phyloP scores from a whole-genome alignment of 2,113 vertebrate species.

The Gorilla gorilla region DNA sequence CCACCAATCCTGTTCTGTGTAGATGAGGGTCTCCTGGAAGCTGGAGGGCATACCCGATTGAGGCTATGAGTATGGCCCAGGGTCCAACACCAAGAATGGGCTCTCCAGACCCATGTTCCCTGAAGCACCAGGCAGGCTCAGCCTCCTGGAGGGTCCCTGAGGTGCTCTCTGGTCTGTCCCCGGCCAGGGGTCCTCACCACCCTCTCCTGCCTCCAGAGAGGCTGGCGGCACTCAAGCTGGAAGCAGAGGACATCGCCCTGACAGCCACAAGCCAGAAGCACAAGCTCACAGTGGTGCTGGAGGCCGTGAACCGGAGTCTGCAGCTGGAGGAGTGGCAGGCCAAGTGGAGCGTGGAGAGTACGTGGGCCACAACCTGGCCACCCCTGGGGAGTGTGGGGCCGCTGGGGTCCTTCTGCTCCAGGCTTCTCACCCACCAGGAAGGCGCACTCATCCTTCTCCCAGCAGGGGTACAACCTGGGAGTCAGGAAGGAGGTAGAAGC shows the following conservation, averaged over 20 bases:
- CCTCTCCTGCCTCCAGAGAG: slow-evolving; percentile 80
- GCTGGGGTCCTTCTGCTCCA: accelerated
- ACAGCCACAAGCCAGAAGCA: slow-evolving; percentile 86
- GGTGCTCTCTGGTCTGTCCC: neutral
- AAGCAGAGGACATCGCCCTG: slow-evolving; percentile 90
- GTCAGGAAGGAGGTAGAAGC: neutral
- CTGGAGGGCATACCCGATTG: too few species aligned
- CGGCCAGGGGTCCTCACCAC: neutral
- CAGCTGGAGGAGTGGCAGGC: slow-evolving; percentile 78
- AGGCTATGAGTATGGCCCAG: neutral
- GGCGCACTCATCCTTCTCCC: neutral
- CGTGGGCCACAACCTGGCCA: slow-evolving; percentile 58
- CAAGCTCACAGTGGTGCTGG: slow-evolving; percentile 89
- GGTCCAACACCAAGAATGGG: too few species aligned
- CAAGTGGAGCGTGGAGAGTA: slow-evolving; percentile 92
- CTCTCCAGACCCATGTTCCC: neutral
- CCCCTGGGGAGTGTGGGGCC: accelerated
- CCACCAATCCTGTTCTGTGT: neutral
- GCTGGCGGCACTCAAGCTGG: slow-evolving; percentile 83
- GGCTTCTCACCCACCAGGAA: neutral
- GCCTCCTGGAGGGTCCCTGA: neutral
- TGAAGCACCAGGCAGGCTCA: neutral
- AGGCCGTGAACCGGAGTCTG: slow-evolving; percentile 85
- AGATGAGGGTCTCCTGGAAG: neutral
- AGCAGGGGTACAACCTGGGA: neutral